These are phyloP conservation scores for Ctenochaetus hawaiiensis DNA, from an alignment of 2,797 vertebrate species.

Conservation along the genomic window DNA sequence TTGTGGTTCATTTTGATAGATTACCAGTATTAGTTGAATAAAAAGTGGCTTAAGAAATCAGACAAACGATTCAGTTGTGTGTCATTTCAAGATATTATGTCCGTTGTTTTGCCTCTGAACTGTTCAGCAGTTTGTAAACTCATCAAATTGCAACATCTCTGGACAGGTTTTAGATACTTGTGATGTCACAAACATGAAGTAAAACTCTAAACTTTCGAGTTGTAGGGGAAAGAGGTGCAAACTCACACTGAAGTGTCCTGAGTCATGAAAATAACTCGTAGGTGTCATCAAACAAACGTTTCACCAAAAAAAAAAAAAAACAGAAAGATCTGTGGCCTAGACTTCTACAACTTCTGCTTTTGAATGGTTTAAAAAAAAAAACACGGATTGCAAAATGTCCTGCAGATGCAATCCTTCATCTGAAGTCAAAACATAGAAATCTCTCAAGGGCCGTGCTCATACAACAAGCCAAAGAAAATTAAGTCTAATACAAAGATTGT, in stretches of 20 bases:
- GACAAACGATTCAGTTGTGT: neutral
- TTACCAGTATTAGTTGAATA: no score
- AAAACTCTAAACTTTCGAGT: neutral
- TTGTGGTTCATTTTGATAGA: neutral
- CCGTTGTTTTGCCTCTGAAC: neutral
- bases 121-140: neutral
- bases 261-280: neutral
- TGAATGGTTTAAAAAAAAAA: neutral
- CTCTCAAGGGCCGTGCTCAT: no score
- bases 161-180: neutral
- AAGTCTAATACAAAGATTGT: no score
- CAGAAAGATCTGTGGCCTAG: neutral
- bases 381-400: neutral
- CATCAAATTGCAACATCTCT: neutral
- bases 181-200: neutral
- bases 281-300: neutral
- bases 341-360: neutral
- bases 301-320: neutral
- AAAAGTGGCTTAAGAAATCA: neutral
- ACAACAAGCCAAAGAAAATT: no score
- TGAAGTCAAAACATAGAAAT: neutral
- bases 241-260: neutral
- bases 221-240: neutral
- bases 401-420: neutral
- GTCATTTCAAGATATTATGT: no score